phyloP scores from a whole-genome alignment of 2,797 vertebrate genomes.

The Benthosema pterotum region DNA sequence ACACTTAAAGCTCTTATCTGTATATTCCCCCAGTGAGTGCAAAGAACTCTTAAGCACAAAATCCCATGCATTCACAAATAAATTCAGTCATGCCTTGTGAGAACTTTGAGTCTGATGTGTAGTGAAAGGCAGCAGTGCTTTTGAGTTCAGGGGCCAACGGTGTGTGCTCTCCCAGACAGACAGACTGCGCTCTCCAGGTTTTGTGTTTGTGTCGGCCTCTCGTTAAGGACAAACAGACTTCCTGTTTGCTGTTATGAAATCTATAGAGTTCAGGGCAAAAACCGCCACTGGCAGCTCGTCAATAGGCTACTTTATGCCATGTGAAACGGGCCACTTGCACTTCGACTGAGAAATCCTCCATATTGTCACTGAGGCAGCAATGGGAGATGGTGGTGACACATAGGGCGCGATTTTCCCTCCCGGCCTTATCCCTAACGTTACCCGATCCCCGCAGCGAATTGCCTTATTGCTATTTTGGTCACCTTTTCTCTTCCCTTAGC shows the following conservation, averaged over 20 bases:
- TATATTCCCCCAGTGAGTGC: too few species aligned
- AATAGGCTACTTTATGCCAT: slow-evolving; percentile 18
- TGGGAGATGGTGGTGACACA: too few species aligned
- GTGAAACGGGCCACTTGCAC: too few species aligned
- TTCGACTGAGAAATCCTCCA: too few species aligned
- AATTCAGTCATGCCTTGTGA: too few species aligned
- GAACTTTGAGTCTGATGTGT: slow-evolving; percentile 67
- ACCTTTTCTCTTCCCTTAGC: too few species aligned
- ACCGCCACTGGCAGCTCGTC: slow-evolving; percentile 45
- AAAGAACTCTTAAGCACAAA: not conserved
- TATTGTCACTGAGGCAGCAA: too few species aligned
- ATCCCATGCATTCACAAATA: slow-evolving; percentile 1
- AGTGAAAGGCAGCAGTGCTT: slow-evolving; percentile 67
- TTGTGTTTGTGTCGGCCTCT: slow-evolving; percentile 64
- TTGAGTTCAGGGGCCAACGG: slow-evolving; percentile 49
- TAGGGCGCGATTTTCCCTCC: too few species aligned
- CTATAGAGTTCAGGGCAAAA: slow-evolving; percentile 22
- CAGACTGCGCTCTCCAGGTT: slow-evolving; percentile 47
- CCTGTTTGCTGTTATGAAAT: slow-evolving; percentile 50
- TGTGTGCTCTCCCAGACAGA: slow-evolving; percentile 63
- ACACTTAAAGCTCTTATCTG: slow-evolving; percentile 9
- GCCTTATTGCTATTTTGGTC: too few species aligned
- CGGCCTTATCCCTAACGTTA: too few species aligned
- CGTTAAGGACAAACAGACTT: slow-evolving; percentile 53
- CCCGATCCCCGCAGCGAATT: too few species aligned